Evolutionary conservation across 2,797 vertebrate species (phyloP).

Genomic region (Lemur catta): DNA sequence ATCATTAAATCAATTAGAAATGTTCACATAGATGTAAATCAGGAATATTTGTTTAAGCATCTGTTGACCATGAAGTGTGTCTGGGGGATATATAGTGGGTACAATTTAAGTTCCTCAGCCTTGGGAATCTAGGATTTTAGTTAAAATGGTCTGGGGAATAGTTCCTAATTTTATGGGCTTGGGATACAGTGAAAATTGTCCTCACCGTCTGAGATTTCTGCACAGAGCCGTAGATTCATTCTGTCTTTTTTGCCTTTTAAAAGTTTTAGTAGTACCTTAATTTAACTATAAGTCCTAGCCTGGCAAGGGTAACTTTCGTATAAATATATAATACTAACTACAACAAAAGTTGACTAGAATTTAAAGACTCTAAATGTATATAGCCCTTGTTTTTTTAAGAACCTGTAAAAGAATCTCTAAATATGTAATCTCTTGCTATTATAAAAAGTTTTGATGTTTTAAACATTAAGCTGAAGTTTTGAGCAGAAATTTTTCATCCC

Average conservation of each 20-base stretch:
- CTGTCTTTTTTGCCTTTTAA: background rate
- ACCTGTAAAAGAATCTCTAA: background rate
- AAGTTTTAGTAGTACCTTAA: background rate
- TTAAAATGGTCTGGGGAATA: background rate
- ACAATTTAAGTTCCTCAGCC: background rate
- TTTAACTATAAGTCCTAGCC: background rate
- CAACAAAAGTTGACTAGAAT: background rate
- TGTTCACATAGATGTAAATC: background rate
- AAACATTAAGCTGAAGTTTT: background rate
- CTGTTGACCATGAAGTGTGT: background rate
- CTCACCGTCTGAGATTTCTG: background rate
- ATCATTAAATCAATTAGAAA: conserved; percentile 7
- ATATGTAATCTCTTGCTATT: background rate
- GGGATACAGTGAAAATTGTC: background rate
- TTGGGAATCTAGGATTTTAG: background rate
- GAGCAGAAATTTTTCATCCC: background rate
- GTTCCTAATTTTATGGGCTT: background rate
- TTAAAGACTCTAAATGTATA: background rate
- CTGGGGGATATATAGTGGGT: background rate
- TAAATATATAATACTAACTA: background rate
- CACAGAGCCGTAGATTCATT: background rate
- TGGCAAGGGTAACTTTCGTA: background rate
- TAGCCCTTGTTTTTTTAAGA: background rate
- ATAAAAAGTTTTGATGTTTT: background rate
- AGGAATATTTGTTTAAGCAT: background rate